phyloP scores from a whole-genome alignment of 2,797 vertebrate genomes.

The Psittacula derbiana region DNA sequence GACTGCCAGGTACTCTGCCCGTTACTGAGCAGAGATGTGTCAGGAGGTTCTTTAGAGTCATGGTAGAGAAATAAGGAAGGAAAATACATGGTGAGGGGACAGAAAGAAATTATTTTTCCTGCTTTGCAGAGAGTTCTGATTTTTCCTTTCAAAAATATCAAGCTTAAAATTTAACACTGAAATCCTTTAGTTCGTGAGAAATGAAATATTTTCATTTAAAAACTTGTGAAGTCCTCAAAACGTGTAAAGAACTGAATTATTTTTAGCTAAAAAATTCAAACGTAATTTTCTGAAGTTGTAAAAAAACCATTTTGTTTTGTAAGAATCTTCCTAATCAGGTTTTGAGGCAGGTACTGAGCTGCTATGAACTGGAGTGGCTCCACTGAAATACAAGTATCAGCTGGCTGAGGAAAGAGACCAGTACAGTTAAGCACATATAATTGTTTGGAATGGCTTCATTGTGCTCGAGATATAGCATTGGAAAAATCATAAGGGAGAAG shows the following conservation, averaged over 20 bases:
- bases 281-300: neutral
- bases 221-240: neutral
- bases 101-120: neutral
- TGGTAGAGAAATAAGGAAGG: neutral
- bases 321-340: neutral
- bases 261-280: neutral
- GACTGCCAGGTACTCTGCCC: neutral
- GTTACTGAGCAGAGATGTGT: neutral
- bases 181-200: neutral
- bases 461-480: neutral
- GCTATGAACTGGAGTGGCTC: neutral
- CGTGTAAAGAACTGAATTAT: neutral
- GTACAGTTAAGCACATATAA: neutral
- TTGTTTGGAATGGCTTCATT: constrained; percentile 21
- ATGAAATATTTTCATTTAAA: neutral
- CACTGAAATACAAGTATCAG: neutral
- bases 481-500: constrained; percentile 28
- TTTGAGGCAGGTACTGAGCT: neutral
- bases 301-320: neutral
- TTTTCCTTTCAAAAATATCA: neutral
- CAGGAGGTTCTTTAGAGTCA: neutral
- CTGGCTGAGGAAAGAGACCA: neutral
- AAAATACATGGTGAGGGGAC: neutral
- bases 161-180: neutral
- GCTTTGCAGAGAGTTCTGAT: neutral